phyloP scores from a whole-genome alignment of 2,113 vertebrate species.

The Orycteropus afer region DNA sequence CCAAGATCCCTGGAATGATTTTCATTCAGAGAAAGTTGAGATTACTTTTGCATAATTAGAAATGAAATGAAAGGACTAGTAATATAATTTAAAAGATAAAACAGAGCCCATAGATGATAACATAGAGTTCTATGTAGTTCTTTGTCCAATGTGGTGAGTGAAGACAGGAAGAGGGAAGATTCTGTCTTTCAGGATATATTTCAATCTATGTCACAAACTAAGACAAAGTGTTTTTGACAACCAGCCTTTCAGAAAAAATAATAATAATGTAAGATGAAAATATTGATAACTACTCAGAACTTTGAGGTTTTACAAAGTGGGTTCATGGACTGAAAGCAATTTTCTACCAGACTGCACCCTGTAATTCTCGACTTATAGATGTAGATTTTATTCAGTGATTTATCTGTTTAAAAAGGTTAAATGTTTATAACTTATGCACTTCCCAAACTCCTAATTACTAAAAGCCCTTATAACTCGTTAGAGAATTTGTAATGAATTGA shows the following conservation, averaged over 20 bases:
- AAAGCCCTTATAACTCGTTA: background rate
- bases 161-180: background rate
- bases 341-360: background rate
- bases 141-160: background rate
- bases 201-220: background rate
- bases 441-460: background rate
- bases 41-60: background rate
- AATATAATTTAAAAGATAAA: slow-evolving; percentile 8
- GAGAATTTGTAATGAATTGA: background rate
- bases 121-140: background rate
- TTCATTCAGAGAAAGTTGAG: background rate
- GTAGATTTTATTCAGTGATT: slow-evolving; percentile 27
- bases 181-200: background rate
- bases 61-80: background rate
- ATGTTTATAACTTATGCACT: background rate
- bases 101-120: background rate
- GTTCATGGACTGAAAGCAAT: background rate
- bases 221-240: background rate
- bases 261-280: background rate
- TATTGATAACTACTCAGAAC: background rate
- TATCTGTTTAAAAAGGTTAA: slow-evolving; percentile 34
- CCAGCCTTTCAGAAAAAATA: background rate
- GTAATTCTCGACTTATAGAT: background rate
- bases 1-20: background rate
- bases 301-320: background rate